Evolutionary conservation across 1,140 invertebrate species (phyloP), one percentile per base, ranked within the genome.

Genomic region (Cryptotermes secundus): DNA sequence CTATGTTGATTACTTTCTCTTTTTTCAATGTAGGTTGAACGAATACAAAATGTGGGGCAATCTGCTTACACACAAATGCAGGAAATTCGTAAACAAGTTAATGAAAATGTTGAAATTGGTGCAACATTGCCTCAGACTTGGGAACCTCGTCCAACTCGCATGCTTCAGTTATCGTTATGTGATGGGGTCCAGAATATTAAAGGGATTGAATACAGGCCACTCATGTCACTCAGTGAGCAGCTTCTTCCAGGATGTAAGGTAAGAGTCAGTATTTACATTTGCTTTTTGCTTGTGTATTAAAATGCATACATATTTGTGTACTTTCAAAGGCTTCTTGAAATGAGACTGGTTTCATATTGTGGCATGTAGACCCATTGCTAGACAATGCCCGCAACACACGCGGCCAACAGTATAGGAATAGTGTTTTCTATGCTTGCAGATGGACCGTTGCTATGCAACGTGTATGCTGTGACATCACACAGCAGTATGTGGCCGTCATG

Each of bases 191-290:
- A 94, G 87, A 90, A 93, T 86, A 87, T 97, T 38, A 89, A 90
- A 83, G 96, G 92, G 1, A 94, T 97, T 88, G 96, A 97, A 89
- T 94, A 95, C 87, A 92, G 90, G 86, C 90, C 92, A 0, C 93
- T 96, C 86, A 88, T 89, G 82, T 89, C 90, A 85, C 88, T 96
- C 19, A 92, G 91, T 87, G 89, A 92, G 86, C 91, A 92, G 83
- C 89, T 94, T 80, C 89, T 90, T 59, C 94, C 94, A 65, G 95
- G 95, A 19, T 90, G 90, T 45, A 96, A 96, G 90, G 90, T 95
- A 83, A 82, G 6, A 38, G 45, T 49, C 19, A 49, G 38, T 19
- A 49, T 72, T 72, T 72, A 72, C 1, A 14, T 72, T 12, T 35
- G 81, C 26, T 82, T 36, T 42, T 14, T 12, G 14, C 19, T 79